Evolutionary conservation across 2,797 vertebrate species (phyloP).

Genomic region (Lacerta agilis): DNA sequence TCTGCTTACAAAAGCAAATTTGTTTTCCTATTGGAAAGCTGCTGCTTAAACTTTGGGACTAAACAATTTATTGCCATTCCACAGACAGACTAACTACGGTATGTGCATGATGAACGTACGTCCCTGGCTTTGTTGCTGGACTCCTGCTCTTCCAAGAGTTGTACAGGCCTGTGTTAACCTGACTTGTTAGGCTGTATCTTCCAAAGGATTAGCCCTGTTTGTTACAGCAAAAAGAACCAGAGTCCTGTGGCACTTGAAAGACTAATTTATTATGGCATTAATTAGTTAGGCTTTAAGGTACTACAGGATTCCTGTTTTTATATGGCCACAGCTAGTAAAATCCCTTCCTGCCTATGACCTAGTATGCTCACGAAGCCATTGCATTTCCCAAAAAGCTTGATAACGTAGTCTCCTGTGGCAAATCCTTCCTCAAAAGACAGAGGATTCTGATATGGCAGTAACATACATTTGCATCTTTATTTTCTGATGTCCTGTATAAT

Average conservation of each 20-base stretch:
- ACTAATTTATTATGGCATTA: background rate
- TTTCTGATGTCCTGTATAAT: background rate
- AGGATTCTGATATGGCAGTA: background rate
- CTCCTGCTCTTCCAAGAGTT: fast-evolving
- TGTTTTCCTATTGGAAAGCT: background rate
- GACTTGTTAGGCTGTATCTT: background rate
- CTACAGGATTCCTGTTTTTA: background rate
- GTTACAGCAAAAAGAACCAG: background rate
- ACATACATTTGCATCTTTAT: background rate
- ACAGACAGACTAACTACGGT: background rate
- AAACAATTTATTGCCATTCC: background rate
- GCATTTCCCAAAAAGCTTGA: background rate
- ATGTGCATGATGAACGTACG: fast-evolving
- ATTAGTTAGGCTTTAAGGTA: background rate
- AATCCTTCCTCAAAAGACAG: background rate
- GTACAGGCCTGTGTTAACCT: fast-evolving
- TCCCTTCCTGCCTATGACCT: background rate
- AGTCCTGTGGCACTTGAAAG: too few relatives aligned
- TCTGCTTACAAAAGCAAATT: background rate
- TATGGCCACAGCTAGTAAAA: background rate
- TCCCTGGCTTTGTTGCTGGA: background rate
- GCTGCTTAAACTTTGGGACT: background rate
- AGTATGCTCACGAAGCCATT: background rate
- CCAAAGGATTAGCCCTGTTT: background rate
- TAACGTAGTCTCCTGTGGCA: background rate